A percentile compares a stretch with the other conserved stretches of the same genome.
These are phyloP conservation scores for Holacanthus passer DNA, from an alignment of 2,113 vertebrate species.

Conservation along the genomic window DNA sequence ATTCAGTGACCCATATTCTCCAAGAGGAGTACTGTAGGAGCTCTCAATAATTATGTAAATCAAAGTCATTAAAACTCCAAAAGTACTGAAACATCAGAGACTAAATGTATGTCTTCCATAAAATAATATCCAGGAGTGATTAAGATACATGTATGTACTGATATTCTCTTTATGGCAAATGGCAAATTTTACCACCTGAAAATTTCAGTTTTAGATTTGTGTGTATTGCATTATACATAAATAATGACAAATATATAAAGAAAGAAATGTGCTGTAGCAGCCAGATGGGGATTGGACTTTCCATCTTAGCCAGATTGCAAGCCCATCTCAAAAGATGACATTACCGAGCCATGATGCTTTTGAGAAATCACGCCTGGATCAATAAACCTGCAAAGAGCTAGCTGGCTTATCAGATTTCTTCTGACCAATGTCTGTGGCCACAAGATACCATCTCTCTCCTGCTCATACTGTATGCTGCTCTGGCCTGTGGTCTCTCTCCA, in stretches of 20 bases:
- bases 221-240: neutral
- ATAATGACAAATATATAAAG: neutral
- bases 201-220: neutral
- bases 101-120: neutral
- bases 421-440: slow-evolving; percentile 51
- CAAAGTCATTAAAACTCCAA: slow-evolving; percentile 17
- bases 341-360: slow-evolving; percentile 48
- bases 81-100: slow-evolving; percentile 3
- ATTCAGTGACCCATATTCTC: slow-evolving; percentile 43
- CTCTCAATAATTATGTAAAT: slow-evolving; percentile 19
- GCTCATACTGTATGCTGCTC: neutral
- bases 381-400: slow-evolving; percentile 68
- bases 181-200: neutral
- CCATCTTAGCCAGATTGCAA: too few species aligned
- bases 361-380: slow-evolving; percentile 64
- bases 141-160: neutral
- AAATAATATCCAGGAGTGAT: too few species aligned
- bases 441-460: slow-evolving; percentile 32
- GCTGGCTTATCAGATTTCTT: slow-evolving; percentile 72
- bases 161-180: neutral
- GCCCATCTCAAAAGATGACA: slow-evolving; percentile 45
- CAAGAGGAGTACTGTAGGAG: slow-evolving; percentile 7
- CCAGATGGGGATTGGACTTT: slow-evolving; percentile 5
- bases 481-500: slow-evolving; percentile 40
- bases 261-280: neutral